A percentile compares a stretch with the other conserved stretches of the same genome.
These are phyloP conservation scores for Mercenaria mercenaria DNA, from an alignment of 1,140 invertebrate species.

Conservation along the genomic window DNA sequence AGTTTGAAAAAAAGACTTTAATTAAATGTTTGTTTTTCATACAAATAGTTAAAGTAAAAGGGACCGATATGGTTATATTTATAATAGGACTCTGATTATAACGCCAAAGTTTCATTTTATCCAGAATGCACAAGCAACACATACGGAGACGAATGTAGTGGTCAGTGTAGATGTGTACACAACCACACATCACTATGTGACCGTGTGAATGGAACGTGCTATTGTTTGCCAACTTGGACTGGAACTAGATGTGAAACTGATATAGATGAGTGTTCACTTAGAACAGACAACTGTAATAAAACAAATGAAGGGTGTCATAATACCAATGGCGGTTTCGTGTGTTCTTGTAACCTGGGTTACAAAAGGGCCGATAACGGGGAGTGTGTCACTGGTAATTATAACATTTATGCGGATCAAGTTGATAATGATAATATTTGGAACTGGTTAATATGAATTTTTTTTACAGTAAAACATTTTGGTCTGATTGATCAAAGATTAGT, in stretches of 20 bases:
- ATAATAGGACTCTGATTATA: too few species aligned
- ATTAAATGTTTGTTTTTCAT: too few species aligned
- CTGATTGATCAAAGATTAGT: too few species aligned
- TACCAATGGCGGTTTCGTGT: neutral
- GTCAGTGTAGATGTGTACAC: neutral
- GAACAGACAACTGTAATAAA: neutral
- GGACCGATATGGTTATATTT: too few species aligned
- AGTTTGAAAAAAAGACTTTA: too few species aligned
- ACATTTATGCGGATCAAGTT: too few species aligned
- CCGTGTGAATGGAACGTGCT: conserved; percentile 9
- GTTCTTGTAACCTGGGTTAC: neutral
- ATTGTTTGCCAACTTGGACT: conserved; percentile 32
- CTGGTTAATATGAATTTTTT: too few species aligned
- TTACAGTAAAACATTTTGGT: too few species aligned
- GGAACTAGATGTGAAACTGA: conserved; percentile 27
- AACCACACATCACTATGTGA: conserved; percentile 34
- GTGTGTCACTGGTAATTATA: too few species aligned
- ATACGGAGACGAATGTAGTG: neutral
- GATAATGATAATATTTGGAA: too few species aligned
- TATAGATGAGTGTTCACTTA: conserved; percentile 38
- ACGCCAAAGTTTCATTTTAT: too few species aligned
- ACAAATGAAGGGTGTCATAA: neutral
- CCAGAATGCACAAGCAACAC: conserved; percentile 34
- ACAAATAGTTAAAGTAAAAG: too few species aligned
- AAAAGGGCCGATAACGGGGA: neutral